Base-by-base conservation (phyloP, 2,797 vertebrate species). In the Picus viridis region DNA sequence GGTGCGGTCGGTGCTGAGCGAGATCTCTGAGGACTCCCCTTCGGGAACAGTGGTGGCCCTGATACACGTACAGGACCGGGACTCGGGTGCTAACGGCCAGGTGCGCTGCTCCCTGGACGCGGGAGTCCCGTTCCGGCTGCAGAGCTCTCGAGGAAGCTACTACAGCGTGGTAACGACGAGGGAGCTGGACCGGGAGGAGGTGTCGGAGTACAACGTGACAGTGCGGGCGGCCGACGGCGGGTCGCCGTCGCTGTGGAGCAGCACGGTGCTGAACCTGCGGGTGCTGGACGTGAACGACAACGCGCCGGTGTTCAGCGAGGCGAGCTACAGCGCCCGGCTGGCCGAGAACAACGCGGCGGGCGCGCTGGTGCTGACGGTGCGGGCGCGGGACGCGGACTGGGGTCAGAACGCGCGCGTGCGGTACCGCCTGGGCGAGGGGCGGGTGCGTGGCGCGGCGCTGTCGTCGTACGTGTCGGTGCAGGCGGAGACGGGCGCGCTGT, bases 31-130 rank as follows among this genome's bases (percentile, higher is more conserved):
- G 90, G 97, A 98, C 30, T 96, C 97, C 9, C 83, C 96, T 0
- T 34, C 80, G 19, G 98, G 98, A 16, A 98, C 98, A 1, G 97
- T 98, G 11, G 96, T 98, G n/a, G 98, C 98, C 2, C 97, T 98
- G 3, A 96, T 98, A 49, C 95, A 98, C 10, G 94, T 98, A 2
- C 95, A 97, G 57, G 97, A 98, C 53, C 15, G 27, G 26, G 26
- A 54, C 53, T 54, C 85, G 0, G 96, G 68, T 1, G 19, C 3
- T 0, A 97, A 99, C 9, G 98, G 89, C 1, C 70, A 98, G 29
- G 82, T 97, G 15, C 89, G 24, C 62, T 89, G 86, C 64, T 58
- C 22, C 22, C 22, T 61, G 14, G 32, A 36, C 14, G 65, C 27
- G 1, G 8, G 2, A 5, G 7, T 7, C 6, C 30, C 78, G 0